A percentile compares a stretch with the other conserved stretches of the same genome.
These are phyloP conservation scores for Hirudinaria manillensis DNA, from an alignment of 2,888 invertebrate species.

Conservation along the genomic window DNA sequence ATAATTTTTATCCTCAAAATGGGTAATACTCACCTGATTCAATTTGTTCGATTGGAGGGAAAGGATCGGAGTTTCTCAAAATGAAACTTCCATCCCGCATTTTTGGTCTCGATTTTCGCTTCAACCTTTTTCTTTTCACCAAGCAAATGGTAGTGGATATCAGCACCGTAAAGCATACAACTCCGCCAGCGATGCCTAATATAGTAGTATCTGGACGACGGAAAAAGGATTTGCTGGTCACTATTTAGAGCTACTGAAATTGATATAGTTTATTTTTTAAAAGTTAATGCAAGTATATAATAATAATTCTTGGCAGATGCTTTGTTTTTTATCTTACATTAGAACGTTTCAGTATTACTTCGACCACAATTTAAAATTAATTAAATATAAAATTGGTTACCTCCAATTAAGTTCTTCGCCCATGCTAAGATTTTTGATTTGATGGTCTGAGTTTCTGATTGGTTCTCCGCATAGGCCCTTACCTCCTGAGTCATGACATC, in stretches of 20 bases:
- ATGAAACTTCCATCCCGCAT: background rate
- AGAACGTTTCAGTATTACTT: no score
- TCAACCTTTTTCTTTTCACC: background rate
- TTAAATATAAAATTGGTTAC: no score
- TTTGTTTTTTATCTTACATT: no score
- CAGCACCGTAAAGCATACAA: background rate
- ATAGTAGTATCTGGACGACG: background rate
- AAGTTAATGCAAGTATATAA: no score
- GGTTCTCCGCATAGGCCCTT: no score
- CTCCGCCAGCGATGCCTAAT: background rate
- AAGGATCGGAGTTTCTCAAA: background rate
- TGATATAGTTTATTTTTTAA: no score
- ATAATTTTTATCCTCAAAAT: background rate
- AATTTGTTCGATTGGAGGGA: background rate
- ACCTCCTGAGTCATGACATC: no score
- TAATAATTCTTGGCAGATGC: no score
- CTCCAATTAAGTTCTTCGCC: no score
- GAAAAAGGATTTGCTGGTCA: background rate
- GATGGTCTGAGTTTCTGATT: no score
- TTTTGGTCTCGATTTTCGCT: background rate
- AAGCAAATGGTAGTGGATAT: background rate
- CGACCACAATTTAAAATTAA: no score
- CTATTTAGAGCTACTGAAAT: background rate
- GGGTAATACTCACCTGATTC: background rate
- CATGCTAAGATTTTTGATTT: no score